phyloP scores from a whole-genome alignment of 2,113 vertebrate genomes.

The Chaetorhynchus papuensis region DNA sequence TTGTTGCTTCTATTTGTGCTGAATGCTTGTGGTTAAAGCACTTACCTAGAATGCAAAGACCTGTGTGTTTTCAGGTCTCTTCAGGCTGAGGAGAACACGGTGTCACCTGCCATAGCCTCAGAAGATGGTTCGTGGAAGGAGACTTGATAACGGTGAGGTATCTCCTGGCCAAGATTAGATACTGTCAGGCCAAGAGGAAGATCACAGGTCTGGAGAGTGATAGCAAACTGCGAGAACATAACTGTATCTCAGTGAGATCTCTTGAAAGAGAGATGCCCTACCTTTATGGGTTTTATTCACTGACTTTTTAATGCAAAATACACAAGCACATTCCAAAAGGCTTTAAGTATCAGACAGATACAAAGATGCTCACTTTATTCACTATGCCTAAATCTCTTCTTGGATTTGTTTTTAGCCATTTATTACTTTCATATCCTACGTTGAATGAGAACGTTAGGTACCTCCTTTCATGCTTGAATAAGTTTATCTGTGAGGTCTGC shows the following conservation, averaged over 20 bases:
- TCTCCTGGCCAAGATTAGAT: background rate
- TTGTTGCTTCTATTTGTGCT: background rate
- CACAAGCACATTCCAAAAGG: background rate
- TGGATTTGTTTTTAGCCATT: background rate
- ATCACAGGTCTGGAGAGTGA: background rate
- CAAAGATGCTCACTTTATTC: background rate
- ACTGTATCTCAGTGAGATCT: background rate
- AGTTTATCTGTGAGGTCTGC: background rate
- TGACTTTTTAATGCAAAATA: background rate
- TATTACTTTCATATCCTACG: background rate
- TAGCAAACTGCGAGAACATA: background rate
- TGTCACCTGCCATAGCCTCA: background rate
- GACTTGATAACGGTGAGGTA: background rate
- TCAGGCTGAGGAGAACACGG: background rate
- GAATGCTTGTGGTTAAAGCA: background rate
- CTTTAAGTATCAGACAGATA: background rate
- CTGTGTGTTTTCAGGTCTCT: background rate
- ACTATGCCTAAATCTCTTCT: background rate
- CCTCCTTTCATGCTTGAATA: background rate
- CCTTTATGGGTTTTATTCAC: background rate
- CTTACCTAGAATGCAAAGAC: background rate
- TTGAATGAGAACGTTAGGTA: background rate
- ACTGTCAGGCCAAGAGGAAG: background rate
- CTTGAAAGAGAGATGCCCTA: background rate
- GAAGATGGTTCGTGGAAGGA: background rate